Evolutionary conservation across 2,888 invertebrate species (phyloP).

Genomic region (Achlya flavicornis): DNA sequence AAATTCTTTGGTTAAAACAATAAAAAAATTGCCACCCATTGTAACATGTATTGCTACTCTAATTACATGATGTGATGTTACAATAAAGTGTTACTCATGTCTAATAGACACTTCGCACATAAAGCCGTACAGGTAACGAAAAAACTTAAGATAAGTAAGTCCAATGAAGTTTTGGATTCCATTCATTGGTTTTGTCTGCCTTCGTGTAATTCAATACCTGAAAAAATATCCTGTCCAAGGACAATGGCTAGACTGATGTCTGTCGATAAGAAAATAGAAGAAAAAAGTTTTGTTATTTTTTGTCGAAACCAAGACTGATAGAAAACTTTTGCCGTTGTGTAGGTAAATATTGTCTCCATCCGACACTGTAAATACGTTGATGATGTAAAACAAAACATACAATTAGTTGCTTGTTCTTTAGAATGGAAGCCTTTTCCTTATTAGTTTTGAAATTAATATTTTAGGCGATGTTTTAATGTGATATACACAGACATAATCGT

Average conservation of each 20-base stretch:
- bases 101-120: too few species aligned
- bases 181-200: not conserved
- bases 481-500: too few species aligned
- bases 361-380: not conserved
- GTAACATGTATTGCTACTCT: too few species aligned
- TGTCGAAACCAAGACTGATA: not conserved
- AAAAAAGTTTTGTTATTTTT: not conserved
- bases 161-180: not conserved
- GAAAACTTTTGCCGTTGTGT: not conserved
- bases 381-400: not conserved
- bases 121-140: too few species aligned
- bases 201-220: not conserved
- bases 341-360: not conserved
- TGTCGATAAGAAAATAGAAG: not conserved
- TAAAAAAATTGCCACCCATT: too few species aligned
- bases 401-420: not conserved
- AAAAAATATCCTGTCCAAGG: not conserved
- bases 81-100: too few species aligned
- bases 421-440: too few species aligned
- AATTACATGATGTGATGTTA: too few species aligned
- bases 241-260: not conserved
- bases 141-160: too few species aligned
- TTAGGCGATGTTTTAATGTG: too few species aligned
- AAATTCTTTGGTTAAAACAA: too few species aligned
- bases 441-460: not conserved